These are phyloP conservation scores for Diuraphis noxia DNA, from an alignment of 1,140 invertebrate species.

Conservation along the genomic window DNA sequence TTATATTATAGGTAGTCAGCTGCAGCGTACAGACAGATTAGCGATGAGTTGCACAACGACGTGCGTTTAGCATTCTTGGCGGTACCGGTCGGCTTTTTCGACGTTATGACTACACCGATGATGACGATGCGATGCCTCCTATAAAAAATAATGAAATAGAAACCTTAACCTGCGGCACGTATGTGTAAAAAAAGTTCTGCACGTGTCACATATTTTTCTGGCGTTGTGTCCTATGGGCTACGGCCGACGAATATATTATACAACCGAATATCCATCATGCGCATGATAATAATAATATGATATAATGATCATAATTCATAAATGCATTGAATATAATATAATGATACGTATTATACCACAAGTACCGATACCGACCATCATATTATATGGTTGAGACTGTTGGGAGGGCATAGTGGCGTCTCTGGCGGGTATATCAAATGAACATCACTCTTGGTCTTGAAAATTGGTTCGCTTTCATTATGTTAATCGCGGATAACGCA, in stretches of 20 bases:
- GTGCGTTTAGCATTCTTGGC: neutral
- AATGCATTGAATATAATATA: neutral
- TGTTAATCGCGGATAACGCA: too few species aligned
- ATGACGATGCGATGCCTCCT: neutral
- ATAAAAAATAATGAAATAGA: neutral
- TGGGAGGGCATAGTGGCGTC: too few species aligned
- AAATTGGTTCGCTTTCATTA: too few species aligned
- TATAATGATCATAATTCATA: neutral
- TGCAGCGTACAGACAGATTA: constrained; percentile 11
- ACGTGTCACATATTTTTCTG: neutral
- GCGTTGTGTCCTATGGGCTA: neutral
- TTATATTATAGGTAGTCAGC: too few species aligned
- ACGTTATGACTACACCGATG: neutral
- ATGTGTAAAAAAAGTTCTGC: neutral
- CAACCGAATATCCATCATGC: neutral
- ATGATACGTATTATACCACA: neutral
- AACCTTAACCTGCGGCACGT: neutral
- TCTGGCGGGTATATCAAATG: too few species aligned
- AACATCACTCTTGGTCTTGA: too few species aligned
- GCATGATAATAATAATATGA: neutral
- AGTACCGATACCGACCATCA: too few species aligned
- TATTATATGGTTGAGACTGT: too few species aligned
- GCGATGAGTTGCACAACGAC: neutral
- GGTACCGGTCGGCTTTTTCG: neutral
- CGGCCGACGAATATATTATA: neutral